Percentiles rank a stretch among this genome's conserved stretches.
Conservation (phyloP, 2,113 vertebrate species). For the Aspiorhynchus laticeps region DNA sequence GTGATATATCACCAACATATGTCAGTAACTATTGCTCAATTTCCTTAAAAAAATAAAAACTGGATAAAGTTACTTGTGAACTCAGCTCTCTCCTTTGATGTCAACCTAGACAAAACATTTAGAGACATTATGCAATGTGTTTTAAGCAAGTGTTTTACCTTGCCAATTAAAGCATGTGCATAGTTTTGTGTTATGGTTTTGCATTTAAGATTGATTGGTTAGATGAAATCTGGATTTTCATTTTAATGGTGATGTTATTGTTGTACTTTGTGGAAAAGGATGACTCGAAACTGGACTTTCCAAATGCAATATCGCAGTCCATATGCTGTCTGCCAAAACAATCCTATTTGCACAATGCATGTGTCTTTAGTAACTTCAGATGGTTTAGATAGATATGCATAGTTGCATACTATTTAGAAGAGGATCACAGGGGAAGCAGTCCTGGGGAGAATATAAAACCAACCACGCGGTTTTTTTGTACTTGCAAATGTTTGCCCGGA, state of each 20-base stretch:
- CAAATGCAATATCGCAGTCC: not conserved
- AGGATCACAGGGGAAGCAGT: not conserved
- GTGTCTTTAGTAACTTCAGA: slow-evolving; percentile 26
- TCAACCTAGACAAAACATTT: not conserved
- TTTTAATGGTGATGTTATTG: slow-evolving; percentile 23
- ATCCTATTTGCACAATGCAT: slow-evolving; percentile 6
- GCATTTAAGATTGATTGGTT: not conserved
- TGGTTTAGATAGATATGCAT: slow-evolving; percentile 11
- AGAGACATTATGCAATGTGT: not conserved
- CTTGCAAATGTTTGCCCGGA: not conserved
- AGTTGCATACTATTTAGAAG: not conserved
- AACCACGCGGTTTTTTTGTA: too few relatives aligned
- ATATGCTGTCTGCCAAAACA: slow-evolving; percentile 21
- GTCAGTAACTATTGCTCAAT: not conserved
- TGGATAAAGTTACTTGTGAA: not conserved
- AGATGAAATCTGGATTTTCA: slow-evolving; percentile 2
- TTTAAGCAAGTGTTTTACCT: slow-evolving; percentile 10
- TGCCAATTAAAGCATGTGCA: not conserved
- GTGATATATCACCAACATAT: not conserved
- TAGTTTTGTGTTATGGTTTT: not conserved
- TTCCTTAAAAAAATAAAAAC: not conserved
- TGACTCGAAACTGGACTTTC: not conserved
- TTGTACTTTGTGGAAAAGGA: not conserved
- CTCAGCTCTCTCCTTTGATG: not conserved
- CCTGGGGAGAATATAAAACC: not conserved